phyloP scores from a whole-genome alignment of 2,888 invertebrate species.

The Corbicula japonica region DNA sequence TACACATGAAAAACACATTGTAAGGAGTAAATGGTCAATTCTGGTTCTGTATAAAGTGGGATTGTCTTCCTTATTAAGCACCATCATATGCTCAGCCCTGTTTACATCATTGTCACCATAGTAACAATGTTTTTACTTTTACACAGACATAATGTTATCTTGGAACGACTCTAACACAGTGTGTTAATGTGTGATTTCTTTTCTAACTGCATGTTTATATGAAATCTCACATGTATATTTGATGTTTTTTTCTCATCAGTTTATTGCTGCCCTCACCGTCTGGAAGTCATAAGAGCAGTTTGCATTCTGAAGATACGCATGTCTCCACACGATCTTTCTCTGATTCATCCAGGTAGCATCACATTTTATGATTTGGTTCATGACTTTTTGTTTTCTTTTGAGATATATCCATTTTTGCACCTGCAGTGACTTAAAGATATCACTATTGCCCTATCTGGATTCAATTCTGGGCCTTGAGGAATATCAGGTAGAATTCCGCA shows the following conservation, averaged over 20 bases:
- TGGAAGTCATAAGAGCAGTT: conserved; percentile 49
- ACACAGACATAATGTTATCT: not conserved
- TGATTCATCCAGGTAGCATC: conserved; percentile 49
- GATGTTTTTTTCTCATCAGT: conserved; percentile 44
- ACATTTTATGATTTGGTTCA: not conserved
- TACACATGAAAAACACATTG: too few species aligned
- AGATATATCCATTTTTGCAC: not conserved
- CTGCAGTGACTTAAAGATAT: not conserved
- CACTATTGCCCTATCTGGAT: not conserved
- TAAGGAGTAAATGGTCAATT: not conserved
- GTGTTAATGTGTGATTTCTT: too few species aligned
- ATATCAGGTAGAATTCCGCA: not conserved
- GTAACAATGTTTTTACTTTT: not conserved
- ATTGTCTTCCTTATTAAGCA: not conserved
- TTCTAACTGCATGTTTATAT: too few species aligned
- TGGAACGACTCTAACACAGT: not conserved
- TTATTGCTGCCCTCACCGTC: conserved; percentile 59
- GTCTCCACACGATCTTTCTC: conserved; percentile 65
- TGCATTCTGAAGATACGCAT: conserved; percentile 64
- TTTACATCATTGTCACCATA: not conserved
- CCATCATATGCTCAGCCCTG: not conserved
- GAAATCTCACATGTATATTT: not conserved
- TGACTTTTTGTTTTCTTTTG: not conserved
- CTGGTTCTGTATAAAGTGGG: not conserved
- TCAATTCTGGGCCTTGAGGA: not conserved